Percentiles rank a stretch among this genome's conserved stretches.
phyloP scores from a whole-genome alignment of 2,797 vertebrate species.

The Rhinoraja longicauda region DNA sequence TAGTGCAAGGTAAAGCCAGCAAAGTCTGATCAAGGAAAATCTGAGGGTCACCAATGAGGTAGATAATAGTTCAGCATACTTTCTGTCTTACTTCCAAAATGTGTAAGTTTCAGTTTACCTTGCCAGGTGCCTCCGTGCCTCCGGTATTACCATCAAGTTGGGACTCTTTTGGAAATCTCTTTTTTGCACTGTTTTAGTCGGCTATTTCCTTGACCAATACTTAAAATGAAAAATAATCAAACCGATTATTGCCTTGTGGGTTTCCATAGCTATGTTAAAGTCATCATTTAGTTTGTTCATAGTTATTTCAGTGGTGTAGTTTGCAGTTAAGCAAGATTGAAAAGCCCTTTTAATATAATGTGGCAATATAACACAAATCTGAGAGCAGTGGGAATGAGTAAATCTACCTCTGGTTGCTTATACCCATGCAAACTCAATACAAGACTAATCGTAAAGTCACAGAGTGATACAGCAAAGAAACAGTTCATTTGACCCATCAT shows the following conservation, averaged over 20 bases:
- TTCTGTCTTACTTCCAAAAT: constrained; percentile 6
- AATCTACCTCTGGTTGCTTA: neutral
- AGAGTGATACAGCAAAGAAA: no score
- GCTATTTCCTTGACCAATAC: neutral
- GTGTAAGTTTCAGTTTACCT: neutral
- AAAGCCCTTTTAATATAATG: neutral
- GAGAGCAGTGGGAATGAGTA: neutral
- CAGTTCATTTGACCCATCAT: no score
- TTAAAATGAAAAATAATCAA: neutral
- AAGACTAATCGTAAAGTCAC: neutral
- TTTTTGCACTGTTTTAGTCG: neutral
- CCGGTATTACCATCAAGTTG: neutral
- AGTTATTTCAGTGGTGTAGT: neutral
- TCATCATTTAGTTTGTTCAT: neutral
- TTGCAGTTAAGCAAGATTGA: neutral
- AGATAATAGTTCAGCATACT: no score
- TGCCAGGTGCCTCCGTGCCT: neutral
- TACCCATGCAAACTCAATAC: neutral
- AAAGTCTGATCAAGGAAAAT: no score
- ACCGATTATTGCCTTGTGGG: neutral
- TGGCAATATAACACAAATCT: neutral
- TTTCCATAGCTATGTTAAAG: neutral
- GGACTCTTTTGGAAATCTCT: neutral
- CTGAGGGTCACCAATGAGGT: no score
- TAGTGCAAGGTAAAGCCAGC: no score